These are phyloP conservation scores for Aproaerema taeniolella DNA, from an alignment of 2,888 invertebrate species.

Conservation along the genomic window DNA sequence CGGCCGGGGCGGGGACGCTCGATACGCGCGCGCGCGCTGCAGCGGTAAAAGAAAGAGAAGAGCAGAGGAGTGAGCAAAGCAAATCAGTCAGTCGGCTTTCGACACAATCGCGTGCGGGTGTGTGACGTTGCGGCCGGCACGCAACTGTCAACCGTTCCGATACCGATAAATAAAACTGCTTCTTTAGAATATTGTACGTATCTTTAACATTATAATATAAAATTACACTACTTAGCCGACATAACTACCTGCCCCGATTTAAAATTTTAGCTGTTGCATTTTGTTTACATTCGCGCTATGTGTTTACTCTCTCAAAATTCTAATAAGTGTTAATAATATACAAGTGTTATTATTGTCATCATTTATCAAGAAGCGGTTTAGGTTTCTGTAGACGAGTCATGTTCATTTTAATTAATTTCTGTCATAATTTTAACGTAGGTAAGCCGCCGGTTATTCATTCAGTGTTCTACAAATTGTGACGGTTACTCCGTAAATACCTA, in stretches of 20 bases:
- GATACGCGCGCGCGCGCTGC: slow-evolving; percentile 38
- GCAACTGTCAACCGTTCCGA: slow-evolving; percentile 60
- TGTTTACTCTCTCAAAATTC: slow-evolving; percentile 40
- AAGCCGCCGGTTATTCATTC: background rate
- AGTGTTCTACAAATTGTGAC: too few species aligned
- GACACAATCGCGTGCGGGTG: slow-evolving; percentile 45
- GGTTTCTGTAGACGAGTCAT: too few species aligned
- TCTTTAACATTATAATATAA: too few species aligned
- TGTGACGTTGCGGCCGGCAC: slow-evolving; percentile 36
- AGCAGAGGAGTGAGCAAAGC: slow-evolving; percentile 25
- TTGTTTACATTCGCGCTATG: slow-evolving; percentile 66
- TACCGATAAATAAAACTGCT: slow-evolving; percentile 52
- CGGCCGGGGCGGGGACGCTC: slow-evolving; percentile 62
- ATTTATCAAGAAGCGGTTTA: too few species aligned
- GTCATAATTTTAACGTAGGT: too few species aligned
- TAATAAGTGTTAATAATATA: slow-evolving; percentile 2
- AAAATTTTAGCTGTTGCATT: slow-evolving; percentile 27
- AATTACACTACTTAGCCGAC: slow-evolving; percentile 11
- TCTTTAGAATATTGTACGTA: slow-evolving; percentile 56
- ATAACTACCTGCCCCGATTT: slow-evolving; percentile 23
- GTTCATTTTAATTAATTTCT: too few species aligned
- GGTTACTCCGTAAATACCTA: too few species aligned
- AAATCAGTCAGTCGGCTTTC: slow-evolving; percentile 56
- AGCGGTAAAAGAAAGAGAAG: too few species aligned
- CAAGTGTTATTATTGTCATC: background rate